Evolutionary conservation across 2,113 vertebrate species (phyloP), one percentile per base, ranked within the genome.

Genomic region (Brachyhypopomus gauderio): DNA sequence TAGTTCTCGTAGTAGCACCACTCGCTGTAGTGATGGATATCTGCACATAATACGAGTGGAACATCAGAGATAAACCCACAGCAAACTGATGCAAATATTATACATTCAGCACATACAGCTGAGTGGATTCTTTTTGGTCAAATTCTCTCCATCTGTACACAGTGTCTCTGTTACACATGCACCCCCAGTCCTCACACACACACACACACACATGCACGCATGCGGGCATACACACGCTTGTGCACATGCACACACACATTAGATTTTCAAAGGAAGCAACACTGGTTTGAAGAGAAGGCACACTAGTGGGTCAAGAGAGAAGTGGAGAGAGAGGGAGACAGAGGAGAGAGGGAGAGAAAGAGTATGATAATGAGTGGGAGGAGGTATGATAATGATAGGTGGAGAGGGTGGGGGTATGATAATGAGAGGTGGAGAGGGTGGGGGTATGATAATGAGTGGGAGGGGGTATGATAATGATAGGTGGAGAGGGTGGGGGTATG

Each of bases 251-350:
- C 60, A 67, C 60, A 67, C 55, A 79, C 77, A 78, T 83, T 74
- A 79, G 76, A 75, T 79, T 83, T 83, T 55, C 45, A 81, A 84
- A 84, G 66, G 75, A 77, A 70, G 38, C 62, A 55, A 74, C 27
- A 27, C 74, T 78, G 71, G 62, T 62, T 85, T 75, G 66, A 79
- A 78, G 67, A 85, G 66, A 66, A 72, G 70, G 71, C 62, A 70
- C 36, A 62, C 52, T 59, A 79, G 36, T 63, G 81, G 38, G 59
- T 34, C 52, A 27, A 41, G 78, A 69, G 79, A 78, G 72, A 71
- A 20, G 62, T 30, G 30, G 56, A 62, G 58, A 34, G 48, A 58
- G 63, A 60, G 69, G 30, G 7, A 56, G 25, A 58, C 48, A 45
- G 62, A 56, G 38, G 20, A 23, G n/a, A 9, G 1, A 8, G 41